These are phyloP conservation scores for Drosophila nikananu DNA, from an alignment of 1,140 invertebrate species.

Conservation along the genomic window DNA sequence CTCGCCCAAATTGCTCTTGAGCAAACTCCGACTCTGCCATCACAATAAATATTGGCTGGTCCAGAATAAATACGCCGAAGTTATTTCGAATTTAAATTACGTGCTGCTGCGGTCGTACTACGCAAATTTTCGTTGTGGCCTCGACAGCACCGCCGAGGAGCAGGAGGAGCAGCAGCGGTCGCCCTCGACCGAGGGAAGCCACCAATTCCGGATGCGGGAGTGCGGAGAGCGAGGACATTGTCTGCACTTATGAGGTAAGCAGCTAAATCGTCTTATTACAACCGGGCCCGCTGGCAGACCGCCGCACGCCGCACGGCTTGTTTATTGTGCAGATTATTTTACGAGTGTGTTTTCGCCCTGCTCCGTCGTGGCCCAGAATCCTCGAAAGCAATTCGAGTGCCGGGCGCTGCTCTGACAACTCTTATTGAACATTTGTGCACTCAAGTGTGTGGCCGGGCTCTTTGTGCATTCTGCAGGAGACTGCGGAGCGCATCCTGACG, in stretches of 20 bases:
- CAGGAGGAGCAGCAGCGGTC: conserved; percentile 6
- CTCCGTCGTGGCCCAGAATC: conserved; percentile 9
- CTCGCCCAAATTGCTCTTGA: conserved; percentile 85
- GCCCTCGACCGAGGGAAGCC: conserved; percentile 19
- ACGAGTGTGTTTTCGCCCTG: conserved; percentile 51
- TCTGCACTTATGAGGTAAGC: conserved; percentile 84
- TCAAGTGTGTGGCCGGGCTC: conserved; percentile 72
- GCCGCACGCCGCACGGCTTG: conserved; percentile 49
- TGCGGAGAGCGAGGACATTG: conserved; percentile 65
- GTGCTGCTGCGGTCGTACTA: conserved; percentile 73
- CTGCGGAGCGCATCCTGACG: conserved; percentile 42
- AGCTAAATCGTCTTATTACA: conserved; percentile 75
- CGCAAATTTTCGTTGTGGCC: conserved; percentile 67
- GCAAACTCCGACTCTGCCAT: conserved; percentile 82
- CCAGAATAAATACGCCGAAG: conserved; percentile 85
- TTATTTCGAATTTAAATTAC: conserved; percentile 85
- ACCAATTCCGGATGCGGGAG: conserved; percentile 27
- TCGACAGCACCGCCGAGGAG: conserved; percentile 36
- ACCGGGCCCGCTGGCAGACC: conserved; percentile 39
- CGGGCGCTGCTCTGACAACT: conserved; percentile 50
- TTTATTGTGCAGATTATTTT: conserved; percentile 81
- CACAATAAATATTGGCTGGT: conserved; percentile 85
- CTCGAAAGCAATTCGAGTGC: conserved; percentile 63
- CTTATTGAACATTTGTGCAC: conserved; percentile 83
- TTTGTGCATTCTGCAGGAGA: conserved; percentile 65